phyloP scores from a whole-genome alignment of 2,113 vertebrate species.

The Desmodus rotundus region DNA sequence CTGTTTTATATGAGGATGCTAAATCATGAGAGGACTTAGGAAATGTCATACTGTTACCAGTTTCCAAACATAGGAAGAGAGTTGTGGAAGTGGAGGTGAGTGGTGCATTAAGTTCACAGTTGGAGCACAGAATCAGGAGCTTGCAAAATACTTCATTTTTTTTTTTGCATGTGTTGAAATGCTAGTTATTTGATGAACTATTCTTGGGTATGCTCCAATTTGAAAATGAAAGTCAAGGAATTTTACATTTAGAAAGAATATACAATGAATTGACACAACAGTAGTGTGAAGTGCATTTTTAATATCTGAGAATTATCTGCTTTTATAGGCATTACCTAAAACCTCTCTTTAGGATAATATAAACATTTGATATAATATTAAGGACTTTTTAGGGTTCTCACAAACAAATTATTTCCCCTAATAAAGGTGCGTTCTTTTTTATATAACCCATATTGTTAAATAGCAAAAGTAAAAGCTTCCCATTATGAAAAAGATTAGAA shows the following conservation, averaged over 20 bases:
- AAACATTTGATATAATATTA: conserved; percentile 25
- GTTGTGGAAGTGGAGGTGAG: conserved; percentile 17
- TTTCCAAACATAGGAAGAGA: conserved; percentile 18
- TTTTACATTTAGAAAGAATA: conserved; percentile 12
- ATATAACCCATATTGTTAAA: background rate
- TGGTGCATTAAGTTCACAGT: background rate
- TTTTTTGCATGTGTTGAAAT: background rate
- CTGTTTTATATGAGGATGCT: background rate
- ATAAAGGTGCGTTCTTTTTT: background rate
- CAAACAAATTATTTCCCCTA: background rate
- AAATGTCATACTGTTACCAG: background rate
- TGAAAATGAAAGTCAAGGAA: conserved; percentile 20
- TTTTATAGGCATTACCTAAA: background rate
- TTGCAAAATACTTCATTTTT: background rate
- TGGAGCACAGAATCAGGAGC: background rate
- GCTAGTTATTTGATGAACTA: background rate
- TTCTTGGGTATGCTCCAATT: background rate
- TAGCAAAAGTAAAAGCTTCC: conserved; percentile 5
- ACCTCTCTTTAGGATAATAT: background rate
- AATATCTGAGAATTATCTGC: background rate
- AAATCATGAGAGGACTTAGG: conserved; percentile 30
- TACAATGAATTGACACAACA: background rate
- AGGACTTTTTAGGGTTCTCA: background rate
- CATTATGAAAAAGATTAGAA: background rate
- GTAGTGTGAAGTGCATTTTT: background rate